Evolutionary conservation across 2,888 invertebrate genomes (phyloP).

Genomic region (Meganola albula): DNA sequence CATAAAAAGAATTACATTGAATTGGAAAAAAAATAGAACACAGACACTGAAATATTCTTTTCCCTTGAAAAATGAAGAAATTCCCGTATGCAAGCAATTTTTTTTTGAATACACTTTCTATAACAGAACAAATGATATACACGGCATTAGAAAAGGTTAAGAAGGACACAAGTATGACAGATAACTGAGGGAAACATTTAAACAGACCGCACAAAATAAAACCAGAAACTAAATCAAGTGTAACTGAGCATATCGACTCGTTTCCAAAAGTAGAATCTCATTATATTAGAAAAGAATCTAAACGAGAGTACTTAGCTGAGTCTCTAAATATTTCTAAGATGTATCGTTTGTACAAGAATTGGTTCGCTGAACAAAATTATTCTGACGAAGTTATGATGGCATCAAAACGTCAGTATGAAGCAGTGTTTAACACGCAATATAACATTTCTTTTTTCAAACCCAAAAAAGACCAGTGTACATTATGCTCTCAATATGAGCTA

Average conservation of each 20-base stretch:
- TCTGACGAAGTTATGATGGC: not conserved
- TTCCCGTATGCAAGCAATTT: slow-evolving; percentile 3
- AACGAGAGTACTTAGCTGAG: slow-evolving; percentile 6
- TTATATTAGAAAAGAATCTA: slow-evolving; percentile 5
- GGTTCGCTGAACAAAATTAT: slow-evolving; percentile 7
- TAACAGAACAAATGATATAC: not conserved
- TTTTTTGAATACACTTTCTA: slow-evolving; percentile 3
- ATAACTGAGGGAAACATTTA: slow-evolving; percentile 10
- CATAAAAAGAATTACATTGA: slow-evolving; percentile 1
- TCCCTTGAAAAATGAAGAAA: not conserved
- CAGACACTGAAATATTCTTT: slow-evolving; percentile 2
- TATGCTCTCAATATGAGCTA: slow-evolving; percentile 1
- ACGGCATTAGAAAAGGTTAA: slow-evolving; percentile 6
- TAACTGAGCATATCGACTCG: slow-evolving; percentile 6
- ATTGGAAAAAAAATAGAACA: slow-evolving; percentile 4
- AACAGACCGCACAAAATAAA: slow-evolving; percentile 9
- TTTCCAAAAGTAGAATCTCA: slow-evolving; percentile 7
- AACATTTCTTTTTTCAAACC: slow-evolving; percentile 1
- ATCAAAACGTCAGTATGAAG: slow-evolving; percentile 2
- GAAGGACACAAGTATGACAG: slow-evolving; percentile 2
- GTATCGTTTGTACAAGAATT: slow-evolving; percentile 4
- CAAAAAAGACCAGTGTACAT: slow-evolving; percentile 2
- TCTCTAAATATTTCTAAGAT: slow-evolving; percentile 8
- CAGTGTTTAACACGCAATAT: slow-evolving; percentile 2
- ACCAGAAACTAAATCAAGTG: slow-evolving; percentile 3